Evolutionary conservation across 2,113 vertebrate species (phyloP).

Genomic region (Fregetta grallaria): DNA sequence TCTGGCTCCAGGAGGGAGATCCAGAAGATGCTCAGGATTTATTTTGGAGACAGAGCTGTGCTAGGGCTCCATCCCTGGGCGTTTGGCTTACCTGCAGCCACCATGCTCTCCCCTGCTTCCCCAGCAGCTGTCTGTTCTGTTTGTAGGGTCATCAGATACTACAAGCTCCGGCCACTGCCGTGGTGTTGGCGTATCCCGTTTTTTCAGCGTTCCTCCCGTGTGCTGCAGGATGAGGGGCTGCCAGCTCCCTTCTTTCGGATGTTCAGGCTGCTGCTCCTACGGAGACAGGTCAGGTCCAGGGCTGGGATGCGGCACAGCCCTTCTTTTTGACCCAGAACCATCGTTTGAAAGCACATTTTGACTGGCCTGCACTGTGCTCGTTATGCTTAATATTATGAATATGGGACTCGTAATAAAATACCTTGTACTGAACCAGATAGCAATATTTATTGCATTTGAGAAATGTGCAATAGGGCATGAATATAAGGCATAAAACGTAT

Average conservation of each 20-base stretch:
- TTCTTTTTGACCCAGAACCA: conserved; percentile 3
- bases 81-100: not conserved
- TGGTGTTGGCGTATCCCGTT: not conserved
- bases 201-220: not conserved
- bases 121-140: not conserved
- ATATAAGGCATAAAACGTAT: not conserved
- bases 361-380: conserved; percentile 7
- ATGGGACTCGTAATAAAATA: not conserved
- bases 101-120: not conserved
- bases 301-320: not conserved
- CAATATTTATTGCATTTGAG: conserved; percentile 38
- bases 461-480: conserved; percentile 53
- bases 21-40: not conserved
- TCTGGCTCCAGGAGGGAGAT: not conserved
- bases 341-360: conserved; percentile 19
- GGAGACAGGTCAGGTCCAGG: conserved; percentile 20
- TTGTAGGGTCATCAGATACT: not conserved
- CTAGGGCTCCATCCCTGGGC: not conserved
- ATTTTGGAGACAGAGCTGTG: not conserved
- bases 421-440: conserved; percentile 17
- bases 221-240: not conserved
- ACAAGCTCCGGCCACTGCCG: not conserved
- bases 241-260: not conserved
- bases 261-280: conserved; percentile 32
- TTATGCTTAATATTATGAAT: not conserved